Evolutionary conservation across 2,113 vertebrate species (phyloP).

Genomic region (Rhagologus leucostigma): DNA sequence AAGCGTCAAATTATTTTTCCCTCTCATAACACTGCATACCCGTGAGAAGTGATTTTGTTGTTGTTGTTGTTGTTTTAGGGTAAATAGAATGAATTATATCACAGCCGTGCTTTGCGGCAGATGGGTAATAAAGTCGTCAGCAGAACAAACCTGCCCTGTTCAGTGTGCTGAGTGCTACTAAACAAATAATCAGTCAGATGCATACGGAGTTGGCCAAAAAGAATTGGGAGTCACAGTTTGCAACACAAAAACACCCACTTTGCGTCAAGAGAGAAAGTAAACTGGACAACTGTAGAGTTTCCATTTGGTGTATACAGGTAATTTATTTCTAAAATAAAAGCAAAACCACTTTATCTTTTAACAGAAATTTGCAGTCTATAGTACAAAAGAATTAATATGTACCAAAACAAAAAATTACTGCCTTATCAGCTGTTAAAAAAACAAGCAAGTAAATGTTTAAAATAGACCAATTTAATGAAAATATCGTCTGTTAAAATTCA

Average conservation of each 20-base stretch:
- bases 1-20: not conserved
- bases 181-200: conserved; percentile 55
- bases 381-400: not conserved
- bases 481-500: not conserved
- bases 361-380: not conserved
- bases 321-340: conserved; percentile 8
- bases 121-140: conserved; percentile 69
- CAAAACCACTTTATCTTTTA: not conserved
- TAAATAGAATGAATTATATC: conserved; percentile 70
- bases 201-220: not conserved
- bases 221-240: not conserved
- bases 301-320: not conserved
- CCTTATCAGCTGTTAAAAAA: conserved; percentile 18
- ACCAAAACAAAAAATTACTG: not conserved
- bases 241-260: not conserved
- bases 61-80: conserved; percentile 36
- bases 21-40: not conserved
- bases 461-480: not conserved
- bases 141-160: conserved; percentile 61
- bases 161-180: conserved; percentile 53
- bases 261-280: not conserved
- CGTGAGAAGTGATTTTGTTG: conserved; percentile 27
- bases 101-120: conserved; percentile 33
- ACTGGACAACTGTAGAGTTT: not conserved
- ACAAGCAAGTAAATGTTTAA: not conserved